Evolutionary conservation across 2,888 invertebrate genomes (phyloP), one percentile per base, ranked within the genome.

Genomic region (Aromia moschata): DNA sequence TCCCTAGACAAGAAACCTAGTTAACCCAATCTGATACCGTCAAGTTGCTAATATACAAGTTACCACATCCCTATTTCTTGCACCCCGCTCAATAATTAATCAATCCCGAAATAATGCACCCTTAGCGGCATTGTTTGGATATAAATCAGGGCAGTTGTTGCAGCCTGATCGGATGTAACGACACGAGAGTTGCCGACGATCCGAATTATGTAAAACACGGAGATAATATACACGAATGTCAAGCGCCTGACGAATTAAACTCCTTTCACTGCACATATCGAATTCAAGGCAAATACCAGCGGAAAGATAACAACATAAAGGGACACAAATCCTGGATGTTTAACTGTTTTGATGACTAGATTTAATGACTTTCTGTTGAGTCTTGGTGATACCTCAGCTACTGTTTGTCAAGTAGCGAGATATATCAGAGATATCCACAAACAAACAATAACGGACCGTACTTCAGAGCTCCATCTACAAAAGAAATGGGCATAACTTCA

Each of bases 211-310:
- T 43, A 40, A n/a, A 40, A 40, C 40, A 40, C 11, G 10, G 11
- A 40, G 40, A 40, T 17, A 40, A 18, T 18, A 40, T 43, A 25
- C 25, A 4, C 9, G 25, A 25, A 25, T n/a, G n/a, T n/a, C 25
- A 25, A 25, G 25, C 9, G 25, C 25, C 4, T 9, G 9, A 25
- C 25, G 9, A 3, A 38, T 14, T 7, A 12, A 43, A 43, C 17
- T 18, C 43, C 43, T 12, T 1, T 25, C 43, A 20, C 43, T 43
- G 11, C 20, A 43, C 43, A 20, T 9, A 43, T 43, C 14, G 25
- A 43, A n/a, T n/a, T n/a, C n/a, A n/a, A n/a, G n/a, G n/a, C n/a
- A n/a, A n/a, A n/a, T n/a, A n/a, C n/a, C n/a, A n/a, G n/a, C n/a
- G n/a, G n/a, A n/a, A n/a, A n/a, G n/a, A n/a, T n/a, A n/a, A n/a